Evolutionary conservation across 2,113 vertebrate species (phyloP), one percentile per base, ranked within the genome.

Genomic region (Piprites chloris): DNA sequence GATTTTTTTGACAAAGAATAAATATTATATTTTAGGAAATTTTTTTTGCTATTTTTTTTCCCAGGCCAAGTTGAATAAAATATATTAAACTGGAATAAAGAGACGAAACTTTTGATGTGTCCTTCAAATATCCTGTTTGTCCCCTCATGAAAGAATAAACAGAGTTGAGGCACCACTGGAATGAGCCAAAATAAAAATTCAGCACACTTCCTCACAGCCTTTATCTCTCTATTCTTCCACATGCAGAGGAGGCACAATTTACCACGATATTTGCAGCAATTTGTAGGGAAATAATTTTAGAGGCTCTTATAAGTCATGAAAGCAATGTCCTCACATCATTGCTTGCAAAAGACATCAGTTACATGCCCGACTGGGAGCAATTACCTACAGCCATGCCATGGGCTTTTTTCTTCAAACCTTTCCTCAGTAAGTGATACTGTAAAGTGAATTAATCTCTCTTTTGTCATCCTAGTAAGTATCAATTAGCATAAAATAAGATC

Each of bases 401-500:
- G 39, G 47, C 50, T 71, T 89, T 59, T 72, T 83, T 89, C 74
- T 90, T 68, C 72, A 88, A 80, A 16, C 75, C 85, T 86, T 92
- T 89, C 42, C 32, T 63, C 58, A 93, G 67, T 67, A 91, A 93
- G 77, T 75, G 75, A 83, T 73, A 69, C 35, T 93, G 66, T 62
- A 22, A 90, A 75, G 85, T 86, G 63, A 85, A 91, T 91, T 96
- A 91, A 91, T 93, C 27, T 76, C 49, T 81, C 52, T 85, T 75
- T 80, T 90, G 56, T 72, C 49, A 89, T 90, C 93, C 19, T 41
- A 44, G 44, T 91, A 94, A 92, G 42, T 83, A 77, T 87, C 89
- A 94, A 91, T 96, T 97, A 87, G 67, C 58, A 32, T 61, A 79
- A 92, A 94, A 86, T 63, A 74, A 91, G 58, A 42, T 32, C 8